A percentile compares a stretch with the other conserved stretches of the same genome.
Conservation (phyloP, 2,888 invertebrate species). For the Microctonus aethiopoides region DNA sequence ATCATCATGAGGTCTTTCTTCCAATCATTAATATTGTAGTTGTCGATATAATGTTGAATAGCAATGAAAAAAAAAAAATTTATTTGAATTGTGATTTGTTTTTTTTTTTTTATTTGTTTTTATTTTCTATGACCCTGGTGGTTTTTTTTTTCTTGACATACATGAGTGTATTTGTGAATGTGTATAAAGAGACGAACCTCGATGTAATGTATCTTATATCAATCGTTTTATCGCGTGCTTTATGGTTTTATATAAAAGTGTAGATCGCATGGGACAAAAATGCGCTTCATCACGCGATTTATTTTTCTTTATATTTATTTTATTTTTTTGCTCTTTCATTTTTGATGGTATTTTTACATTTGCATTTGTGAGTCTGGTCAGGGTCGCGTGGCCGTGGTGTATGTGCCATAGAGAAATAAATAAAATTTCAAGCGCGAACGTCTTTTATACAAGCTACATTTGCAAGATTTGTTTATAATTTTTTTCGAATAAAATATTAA, state of each 20-base stretch:
- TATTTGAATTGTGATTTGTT: no score
- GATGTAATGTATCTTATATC: background rate
- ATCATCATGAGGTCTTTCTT: no score
- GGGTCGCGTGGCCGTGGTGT: constrained; percentile 35
- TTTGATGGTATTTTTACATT: constrained; percentile 23
- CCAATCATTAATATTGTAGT: no score
- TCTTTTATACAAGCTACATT: background rate
- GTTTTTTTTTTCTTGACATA: no score
- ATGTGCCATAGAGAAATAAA: background rate
- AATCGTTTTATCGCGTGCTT: constrained; percentile 6
- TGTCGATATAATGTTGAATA: no score
- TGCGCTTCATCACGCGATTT: constrained; percentile 39
- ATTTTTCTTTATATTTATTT: background rate
- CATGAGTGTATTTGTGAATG: background rate
- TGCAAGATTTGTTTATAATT: no score
- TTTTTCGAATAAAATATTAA: no score
- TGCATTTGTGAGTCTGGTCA: constrained; percentile 45
- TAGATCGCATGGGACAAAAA: constrained; percentile 32
- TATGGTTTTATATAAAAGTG: background rate
- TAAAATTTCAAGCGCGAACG: background rate
- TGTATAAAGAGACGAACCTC: background rate
- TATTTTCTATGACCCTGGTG: no score
- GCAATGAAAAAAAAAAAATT: no score
- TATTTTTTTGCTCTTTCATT: background rate
- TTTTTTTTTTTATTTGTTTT: no score